phyloP scores from a whole-genome alignment of 2,113 vertebrate species.

The Siniperca chuatsi region DNA sequence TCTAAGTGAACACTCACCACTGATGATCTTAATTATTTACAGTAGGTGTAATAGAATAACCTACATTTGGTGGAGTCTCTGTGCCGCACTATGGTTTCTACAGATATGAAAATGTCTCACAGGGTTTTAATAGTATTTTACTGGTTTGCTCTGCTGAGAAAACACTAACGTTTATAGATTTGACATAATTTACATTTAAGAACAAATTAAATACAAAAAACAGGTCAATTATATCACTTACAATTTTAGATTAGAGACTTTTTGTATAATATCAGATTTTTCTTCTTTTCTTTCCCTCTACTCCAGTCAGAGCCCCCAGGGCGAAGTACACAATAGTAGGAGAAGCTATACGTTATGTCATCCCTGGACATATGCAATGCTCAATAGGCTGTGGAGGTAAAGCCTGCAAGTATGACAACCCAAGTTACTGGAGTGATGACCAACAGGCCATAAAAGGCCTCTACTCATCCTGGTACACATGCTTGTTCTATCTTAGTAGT shows the following conservation, averaged over 20 bases:
- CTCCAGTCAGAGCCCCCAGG: constrained; percentile 84
- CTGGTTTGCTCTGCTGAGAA: neutral
- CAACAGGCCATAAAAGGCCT: constrained; percentile 93
- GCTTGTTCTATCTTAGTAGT: neutral
- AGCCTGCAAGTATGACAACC: constrained; percentile 95
- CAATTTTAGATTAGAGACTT: neutral
- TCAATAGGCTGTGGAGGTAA: constrained; percentile 92
- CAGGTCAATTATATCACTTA: neutral
- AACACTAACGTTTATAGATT: neutral
- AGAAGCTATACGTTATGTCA: constrained; percentile 89
- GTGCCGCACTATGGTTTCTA: neutral
- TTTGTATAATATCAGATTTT: neutral
- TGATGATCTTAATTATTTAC: constrained; percentile 47
- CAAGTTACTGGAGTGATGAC: constrained; percentile 89
- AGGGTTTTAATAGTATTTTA: neutral
- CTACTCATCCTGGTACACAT: constrained; percentile 92
- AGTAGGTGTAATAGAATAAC: constrained; percentile 18
- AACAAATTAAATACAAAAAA: neutral
- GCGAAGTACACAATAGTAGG: constrained; percentile 93
- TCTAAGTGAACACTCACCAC: constrained; percentile 35
- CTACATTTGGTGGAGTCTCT: constrained; percentile 14
- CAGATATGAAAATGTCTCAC: neutral
- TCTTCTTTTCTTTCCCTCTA: constrained; percentile 44
- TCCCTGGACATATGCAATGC: constrained; percentile 92
- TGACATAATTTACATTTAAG: neutral